A percentile compares a stretch with the other conserved stretches of the same genome.
phyloP scores from a whole-genome alignment of 2,888 invertebrate species.

The Fragum whitleyi region DNA sequence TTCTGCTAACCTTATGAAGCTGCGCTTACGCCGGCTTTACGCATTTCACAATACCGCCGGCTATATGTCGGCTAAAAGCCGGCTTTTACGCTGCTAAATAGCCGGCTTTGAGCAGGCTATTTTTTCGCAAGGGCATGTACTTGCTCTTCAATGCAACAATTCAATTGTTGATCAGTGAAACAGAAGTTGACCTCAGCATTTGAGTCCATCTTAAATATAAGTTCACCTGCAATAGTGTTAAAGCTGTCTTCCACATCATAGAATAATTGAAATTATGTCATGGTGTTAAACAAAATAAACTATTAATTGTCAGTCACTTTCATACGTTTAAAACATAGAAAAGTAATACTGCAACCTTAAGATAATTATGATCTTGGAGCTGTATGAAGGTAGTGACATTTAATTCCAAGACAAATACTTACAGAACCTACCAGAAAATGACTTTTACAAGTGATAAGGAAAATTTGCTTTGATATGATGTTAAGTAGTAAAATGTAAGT shows the following conservation, averaged over 20 bases:
- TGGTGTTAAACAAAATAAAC: background rate
- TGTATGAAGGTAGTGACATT: background rate
- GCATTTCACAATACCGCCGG: too few relatives aligned
- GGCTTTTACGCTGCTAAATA: too few relatives aligned
- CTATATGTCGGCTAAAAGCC: too few relatives aligned
- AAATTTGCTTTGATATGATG: background rate
- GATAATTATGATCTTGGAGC: background rate
- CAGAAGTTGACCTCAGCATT: too few relatives aligned
- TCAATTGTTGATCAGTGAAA: too few relatives aligned
- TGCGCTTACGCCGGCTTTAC: too few relatives aligned
- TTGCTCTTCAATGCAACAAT: too few relatives aligned
- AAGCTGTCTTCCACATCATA: background rate
- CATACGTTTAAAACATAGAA: background rate
- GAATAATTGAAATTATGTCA: background rate
- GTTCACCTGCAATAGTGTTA: too few relatives aligned
- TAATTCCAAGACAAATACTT: background rate
- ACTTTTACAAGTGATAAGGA: conserved; percentile 8
- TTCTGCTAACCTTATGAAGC: too few relatives aligned
- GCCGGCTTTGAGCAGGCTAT: too few relatives aligned
- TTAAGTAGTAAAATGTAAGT: background rate
- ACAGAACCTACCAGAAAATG: conserved; percentile 9
- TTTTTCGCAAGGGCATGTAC: too few relatives aligned
- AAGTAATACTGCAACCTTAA: background rate
- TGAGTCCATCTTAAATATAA: too few relatives aligned
- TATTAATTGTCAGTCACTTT: background rate